A percentile compares a stretch with the other conserved stretches of the same genome.
Conservation (phyloP, 2,113 vertebrate genomes). For the Lophura nycthemera region DNA sequence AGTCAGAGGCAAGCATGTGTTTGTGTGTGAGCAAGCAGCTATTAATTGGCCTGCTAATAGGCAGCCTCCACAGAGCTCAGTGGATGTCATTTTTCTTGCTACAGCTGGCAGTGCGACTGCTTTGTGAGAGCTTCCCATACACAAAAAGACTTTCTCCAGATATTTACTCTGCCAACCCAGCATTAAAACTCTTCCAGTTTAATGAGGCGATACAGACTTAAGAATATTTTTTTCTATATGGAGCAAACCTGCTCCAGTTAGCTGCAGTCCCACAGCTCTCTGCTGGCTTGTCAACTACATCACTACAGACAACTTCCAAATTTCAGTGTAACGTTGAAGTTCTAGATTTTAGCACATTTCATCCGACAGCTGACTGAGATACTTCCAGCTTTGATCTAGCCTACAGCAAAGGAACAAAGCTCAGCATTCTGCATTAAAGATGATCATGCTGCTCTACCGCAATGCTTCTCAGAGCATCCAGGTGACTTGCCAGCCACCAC, state of each 20-base stretch:
- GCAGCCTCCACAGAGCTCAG: not conserved
- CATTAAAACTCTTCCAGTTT: not conserved
- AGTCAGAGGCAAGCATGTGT: not conserved
- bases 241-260: not conserved
- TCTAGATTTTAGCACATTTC: not conserved
- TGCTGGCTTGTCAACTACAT: not conserved
- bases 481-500: not conserved
- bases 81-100: not conserved
- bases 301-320: not conserved
- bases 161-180: not conserved
- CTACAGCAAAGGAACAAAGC: not conserved
- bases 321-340: not conserved
- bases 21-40: not conserved
- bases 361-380: not conserved
- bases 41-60: not conserved
- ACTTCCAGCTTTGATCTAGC: not conserved
- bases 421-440: not conserved
- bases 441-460: not conserved
- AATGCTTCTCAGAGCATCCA: not conserved
- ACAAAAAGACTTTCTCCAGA: not conserved
- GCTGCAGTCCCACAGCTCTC: not conserved
- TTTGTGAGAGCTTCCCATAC: not conserved
- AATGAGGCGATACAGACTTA: not conserved
- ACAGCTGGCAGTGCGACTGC: not conserved
- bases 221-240: not conserved